phyloP scores from a whole-genome alignment of 2,113 vertebrate genomes.

The Sphaerodactylus townsendi region DNA sequence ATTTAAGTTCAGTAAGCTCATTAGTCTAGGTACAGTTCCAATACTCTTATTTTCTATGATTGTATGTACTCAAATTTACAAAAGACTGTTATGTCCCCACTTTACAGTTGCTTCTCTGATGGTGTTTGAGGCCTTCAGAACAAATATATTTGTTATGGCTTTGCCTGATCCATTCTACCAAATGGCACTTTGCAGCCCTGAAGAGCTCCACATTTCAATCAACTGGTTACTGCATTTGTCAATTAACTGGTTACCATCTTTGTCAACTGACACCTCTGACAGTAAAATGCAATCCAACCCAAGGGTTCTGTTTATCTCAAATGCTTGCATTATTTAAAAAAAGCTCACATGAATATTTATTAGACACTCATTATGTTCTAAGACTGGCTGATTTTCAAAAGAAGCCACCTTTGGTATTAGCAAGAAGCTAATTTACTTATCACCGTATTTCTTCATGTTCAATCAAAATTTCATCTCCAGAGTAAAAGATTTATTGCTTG shows the following conservation, averaged over 20 bases:
- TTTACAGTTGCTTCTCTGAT: not conserved
- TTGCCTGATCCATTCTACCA: not conserved
- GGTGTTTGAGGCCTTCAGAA: not conserved
- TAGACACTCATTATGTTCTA: slow-evolving; percentile 1
- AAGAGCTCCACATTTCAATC: not conserved
- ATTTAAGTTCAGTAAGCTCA: too few species aligned
- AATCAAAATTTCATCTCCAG: slow-evolving; percentile 41
- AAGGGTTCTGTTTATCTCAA: not conserved
- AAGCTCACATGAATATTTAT: not conserved
- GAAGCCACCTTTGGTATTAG: not conserved
- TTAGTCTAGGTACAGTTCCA: too few species aligned
- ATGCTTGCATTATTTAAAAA: not conserved
- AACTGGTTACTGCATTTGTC: not conserved
- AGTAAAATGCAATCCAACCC: not conserved
- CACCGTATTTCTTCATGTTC: slow-evolving; percentile 40
- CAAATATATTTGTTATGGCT: not conserved
- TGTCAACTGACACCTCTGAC: not conserved
- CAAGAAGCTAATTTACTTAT: slow-evolving; percentile 45
- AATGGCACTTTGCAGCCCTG: not conserved
- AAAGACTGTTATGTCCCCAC: not conserved
- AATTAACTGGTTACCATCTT: not conserved
- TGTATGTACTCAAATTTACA: not conserved
- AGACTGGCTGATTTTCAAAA: not conserved
- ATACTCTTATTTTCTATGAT: not conserved
- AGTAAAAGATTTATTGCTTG: slow-evolving; percentile 48